These are phyloP conservation scores for Xerus rutilus DNA, from an alignment of 2,797 vertebrate species.

Conservation along the genomic window DNA sequence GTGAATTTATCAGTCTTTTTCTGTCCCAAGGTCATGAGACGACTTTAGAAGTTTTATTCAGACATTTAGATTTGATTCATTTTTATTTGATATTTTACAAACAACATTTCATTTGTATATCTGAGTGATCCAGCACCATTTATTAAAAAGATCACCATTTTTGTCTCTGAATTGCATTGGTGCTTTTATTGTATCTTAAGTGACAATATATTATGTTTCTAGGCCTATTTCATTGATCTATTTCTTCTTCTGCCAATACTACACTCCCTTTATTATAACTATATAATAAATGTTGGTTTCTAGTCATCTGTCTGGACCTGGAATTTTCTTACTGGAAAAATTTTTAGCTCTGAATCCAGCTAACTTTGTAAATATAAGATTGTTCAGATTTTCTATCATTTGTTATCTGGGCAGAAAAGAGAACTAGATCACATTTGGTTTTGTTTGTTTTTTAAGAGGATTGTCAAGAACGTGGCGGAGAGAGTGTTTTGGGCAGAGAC, in stretches of 20 bases:
- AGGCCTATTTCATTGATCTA: too few species aligned
- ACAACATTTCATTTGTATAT: not conserved
- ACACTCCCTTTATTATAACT: not conserved
- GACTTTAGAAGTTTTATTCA: not conserved
- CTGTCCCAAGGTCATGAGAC: not conserved
- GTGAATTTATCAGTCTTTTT: not conserved
- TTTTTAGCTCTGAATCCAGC: constrained; percentile 13
- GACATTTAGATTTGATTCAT: not conserved
- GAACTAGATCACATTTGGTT: not conserved
- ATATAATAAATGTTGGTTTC: not conserved
- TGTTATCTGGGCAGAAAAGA: not conserved
- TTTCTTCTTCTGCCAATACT: not conserved
- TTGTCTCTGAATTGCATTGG: not conserved
- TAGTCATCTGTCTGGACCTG: not conserved
- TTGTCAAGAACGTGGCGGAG: not conserved
- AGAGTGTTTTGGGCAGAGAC: not conserved
- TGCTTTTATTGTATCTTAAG: not conserved
- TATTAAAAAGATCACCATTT: not conserved
- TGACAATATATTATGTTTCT: not conserved
- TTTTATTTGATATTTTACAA: not conserved
- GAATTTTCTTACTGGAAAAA: not conserved
- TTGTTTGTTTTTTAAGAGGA: not conserved
- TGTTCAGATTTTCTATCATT: not conserved
- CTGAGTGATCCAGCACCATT: not conserved
- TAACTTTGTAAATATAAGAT: not conserved